Base-by-base conservation (phyloP, 2,888 invertebrate species). In the Catonia carolina region DNA sequence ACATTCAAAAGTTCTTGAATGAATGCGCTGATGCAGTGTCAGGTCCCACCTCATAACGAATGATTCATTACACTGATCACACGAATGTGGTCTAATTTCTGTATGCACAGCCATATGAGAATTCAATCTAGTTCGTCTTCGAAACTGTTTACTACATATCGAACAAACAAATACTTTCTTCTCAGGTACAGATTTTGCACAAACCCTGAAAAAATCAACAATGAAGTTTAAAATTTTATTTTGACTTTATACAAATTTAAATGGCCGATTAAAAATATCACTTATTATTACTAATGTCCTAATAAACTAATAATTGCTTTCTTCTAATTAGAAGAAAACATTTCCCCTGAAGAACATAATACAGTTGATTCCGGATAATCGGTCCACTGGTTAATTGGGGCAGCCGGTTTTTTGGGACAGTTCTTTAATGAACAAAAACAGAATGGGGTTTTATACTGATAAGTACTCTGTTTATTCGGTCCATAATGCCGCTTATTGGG, bases 31-130 rank as follows among this genome's bases (percentile, higher is more conserved):
- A 59, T 74, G 74, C 5, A 68, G 64, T 5, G 70, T 72, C 42
- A 73, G 63, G 57, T 71, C 70, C 65, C 71, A 69, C 48, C 70
- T 68, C 15, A 69, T 64, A 2, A 69, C 69, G 62, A 72, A 74
- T 0, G 69, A 59, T 64, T 72, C 71, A 8, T 66, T 66, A 57
- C 74, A 74, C 48, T 68, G 61, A n/a, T 69, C 69, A 62, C 74
- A 74, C 12, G 60, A 58, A 58, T 67, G 71, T 8, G 73, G 72
- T 41, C 68, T 65, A 5, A 69, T 63, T 41, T 70, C 69, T 2
- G 71, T 69, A 58, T 73, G 73, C 7, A 67, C 61, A 15, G 71
- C 67, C 58, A 72, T 65, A 61, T 74, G 73, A 6, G 69, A 69
- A 45, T 70, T 73, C 36, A 73, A 65, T 49, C 68, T 67, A 20